Evolutionary conservation across 2,113 vertebrate genomes (phyloP).

Genomic region (Rhinoderma darwinii): DNA sequence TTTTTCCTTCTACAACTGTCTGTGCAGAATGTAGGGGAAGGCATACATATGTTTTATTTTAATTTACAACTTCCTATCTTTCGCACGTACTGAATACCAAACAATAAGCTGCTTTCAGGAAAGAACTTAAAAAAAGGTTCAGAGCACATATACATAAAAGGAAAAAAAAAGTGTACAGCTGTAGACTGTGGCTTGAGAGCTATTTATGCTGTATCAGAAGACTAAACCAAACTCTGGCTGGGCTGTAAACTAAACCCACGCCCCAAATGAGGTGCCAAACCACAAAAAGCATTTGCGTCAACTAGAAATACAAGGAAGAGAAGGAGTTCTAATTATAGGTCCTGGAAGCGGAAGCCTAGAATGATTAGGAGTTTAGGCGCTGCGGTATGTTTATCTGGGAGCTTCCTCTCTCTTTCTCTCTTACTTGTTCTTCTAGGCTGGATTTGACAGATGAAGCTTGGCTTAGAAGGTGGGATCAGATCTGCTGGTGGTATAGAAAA

Average conservation of each 20-base stretch:
- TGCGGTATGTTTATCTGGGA: conserved; percentile 98
- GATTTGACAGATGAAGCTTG: conserved; percentile 84
- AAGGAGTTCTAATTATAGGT: conserved; percentile 99
- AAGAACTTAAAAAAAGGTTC: conserved; percentile 64
- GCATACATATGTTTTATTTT: conserved; percentile 67
- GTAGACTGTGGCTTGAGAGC: conserved; percentile 86
- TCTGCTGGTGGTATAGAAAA: conserved; percentile 80
- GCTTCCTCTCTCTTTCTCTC: conserved; percentile 87
- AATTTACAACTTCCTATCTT: conserved; percentile 72
- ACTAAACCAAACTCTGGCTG: conserved; percentile 89
- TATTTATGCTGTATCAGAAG: conserved; percentile 96
- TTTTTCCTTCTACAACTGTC: conserved; percentile 23
- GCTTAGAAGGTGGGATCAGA: conserved; percentile 73
- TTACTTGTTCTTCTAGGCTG: conserved; percentile 69
- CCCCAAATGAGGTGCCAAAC: conserved; percentile 99
- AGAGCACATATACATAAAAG: conserved; percentile 66
- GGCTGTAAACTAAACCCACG: conserved; percentile 96
- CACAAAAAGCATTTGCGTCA: conserved; percentile 99
- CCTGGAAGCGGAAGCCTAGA: conserved; percentile 95
- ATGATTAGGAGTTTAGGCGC: conserved; percentile 95
- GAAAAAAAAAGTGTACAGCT: conserved; percentile 76
- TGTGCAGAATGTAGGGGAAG: conserved; percentile 44
- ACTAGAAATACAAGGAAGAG: conserved; percentile 96
- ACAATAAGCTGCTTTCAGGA: conserved; percentile 69
- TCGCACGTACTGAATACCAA: conserved; percentile 66